These are phyloP conservation scores for Ceratosolen fusciceps DNA, from an alignment of 1,140 invertebrate genomes.

Conservation along the genomic window DNA sequence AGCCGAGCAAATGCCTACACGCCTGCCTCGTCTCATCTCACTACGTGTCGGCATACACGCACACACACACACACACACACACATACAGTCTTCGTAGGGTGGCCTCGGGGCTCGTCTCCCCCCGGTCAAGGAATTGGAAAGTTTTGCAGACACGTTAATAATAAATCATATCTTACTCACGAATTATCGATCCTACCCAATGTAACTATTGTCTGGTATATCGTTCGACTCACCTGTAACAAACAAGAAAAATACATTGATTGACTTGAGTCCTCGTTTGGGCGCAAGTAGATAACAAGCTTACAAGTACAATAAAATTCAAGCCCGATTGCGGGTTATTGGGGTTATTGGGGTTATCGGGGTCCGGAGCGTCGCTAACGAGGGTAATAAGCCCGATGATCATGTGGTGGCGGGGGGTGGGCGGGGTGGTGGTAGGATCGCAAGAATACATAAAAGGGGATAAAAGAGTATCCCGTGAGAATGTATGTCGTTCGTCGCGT, in stretches of 20 bases:
- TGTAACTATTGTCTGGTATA: neutral
- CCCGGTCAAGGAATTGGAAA: conserved; percentile 39
- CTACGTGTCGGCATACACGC: too few species aligned
- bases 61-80: too few species aligned
- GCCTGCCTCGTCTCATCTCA: neutral
- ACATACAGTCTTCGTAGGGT: neutral
- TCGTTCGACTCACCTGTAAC: conserved; percentile 45
- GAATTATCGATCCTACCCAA: neutral
- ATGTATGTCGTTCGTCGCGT: too few species aligned
- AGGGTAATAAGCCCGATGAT: too few species aligned
- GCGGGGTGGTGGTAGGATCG: too few species aligned
- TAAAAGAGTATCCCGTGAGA: too few species aligned
- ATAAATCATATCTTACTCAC: conserved; percentile 27
- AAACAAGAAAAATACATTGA: conserved; percentile 36
- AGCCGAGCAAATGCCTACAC: neutral
- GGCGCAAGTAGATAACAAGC: neutral
- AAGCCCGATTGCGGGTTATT: too few species aligned
- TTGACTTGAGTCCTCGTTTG: conserved; percentile 3
- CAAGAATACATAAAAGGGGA: too few species aligned
- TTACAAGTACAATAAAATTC: neutral
- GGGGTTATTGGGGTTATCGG: too few species aligned
- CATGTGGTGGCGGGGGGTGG: too few species aligned
- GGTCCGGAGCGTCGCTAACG: too few species aligned
- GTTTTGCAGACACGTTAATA: conserved; percentile 27
- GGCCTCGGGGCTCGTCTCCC: neutral